phyloP scores from a whole-genome alignment of 2,888 invertebrate genomes.

The Andrena bucephala region DNA sequence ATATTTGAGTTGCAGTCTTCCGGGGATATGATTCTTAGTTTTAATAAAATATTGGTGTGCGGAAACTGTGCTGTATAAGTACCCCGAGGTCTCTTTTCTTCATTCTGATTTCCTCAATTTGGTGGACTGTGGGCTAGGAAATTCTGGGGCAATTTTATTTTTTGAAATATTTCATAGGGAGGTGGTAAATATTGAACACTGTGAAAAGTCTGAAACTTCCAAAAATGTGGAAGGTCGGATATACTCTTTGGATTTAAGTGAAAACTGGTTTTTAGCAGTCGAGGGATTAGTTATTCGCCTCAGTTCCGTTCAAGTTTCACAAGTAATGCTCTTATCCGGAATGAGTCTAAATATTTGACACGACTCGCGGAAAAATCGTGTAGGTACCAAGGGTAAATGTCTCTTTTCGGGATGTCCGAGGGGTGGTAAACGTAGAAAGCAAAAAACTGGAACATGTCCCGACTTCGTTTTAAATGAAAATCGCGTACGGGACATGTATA shows the following conservation, averaged over 20 bases:
- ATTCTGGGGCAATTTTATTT: not conserved
- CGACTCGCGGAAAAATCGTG: not conserved
- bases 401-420: not conserved
- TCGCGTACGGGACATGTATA: not conserved
- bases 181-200: not conserved
- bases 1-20: too few species aligned
- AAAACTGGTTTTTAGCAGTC: not conserved
- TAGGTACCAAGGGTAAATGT: not conserved
- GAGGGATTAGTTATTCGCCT: not conserved
- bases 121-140: not conserved
- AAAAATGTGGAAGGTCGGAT: not conserved
- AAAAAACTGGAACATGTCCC: slow-evolving; percentile 6
- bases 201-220: not conserved
- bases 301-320: not conserved
- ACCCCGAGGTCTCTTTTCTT: too few species aligned
- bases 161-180: not conserved
- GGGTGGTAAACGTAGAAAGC: not conserved
- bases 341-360: not conserved
- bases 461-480: slow-evolving; percentile 10
- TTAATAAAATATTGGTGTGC: too few species aligned
- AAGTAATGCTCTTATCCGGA: not conserved
- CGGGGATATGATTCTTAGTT: too few species aligned
- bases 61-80: too few species aligned
- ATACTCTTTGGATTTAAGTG: not conserved
- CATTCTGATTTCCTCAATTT: too few species aligned